These are phyloP conservation scores for Caenorhabditis afra DNA, from an alignment of 2,888 invertebrate species.

Conservation along the genomic window DNA sequence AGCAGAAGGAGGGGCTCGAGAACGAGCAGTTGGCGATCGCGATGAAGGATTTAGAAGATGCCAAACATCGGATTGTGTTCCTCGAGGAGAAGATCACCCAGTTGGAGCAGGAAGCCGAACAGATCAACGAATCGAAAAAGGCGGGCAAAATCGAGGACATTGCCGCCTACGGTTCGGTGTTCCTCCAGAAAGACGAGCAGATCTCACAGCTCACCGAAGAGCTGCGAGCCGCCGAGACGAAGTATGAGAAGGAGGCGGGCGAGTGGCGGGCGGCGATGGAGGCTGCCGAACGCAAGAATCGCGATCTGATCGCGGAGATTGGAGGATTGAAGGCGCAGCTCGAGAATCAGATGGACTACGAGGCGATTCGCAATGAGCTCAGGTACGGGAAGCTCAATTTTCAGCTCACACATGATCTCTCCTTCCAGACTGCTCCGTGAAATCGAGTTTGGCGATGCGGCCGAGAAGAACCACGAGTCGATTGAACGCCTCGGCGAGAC, in stretches of 20 bases:
- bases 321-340: constrained; percentile 57
- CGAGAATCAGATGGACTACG: constrained; percentile 85
- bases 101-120: constrained; percentile 33
- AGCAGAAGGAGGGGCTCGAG: constrained; percentile 70
- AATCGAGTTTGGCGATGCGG: constrained; percentile 70
- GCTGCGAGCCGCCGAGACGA: constrained; percentile 15
- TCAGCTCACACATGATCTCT: too few species aligned
- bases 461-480: constrained; percentile 85
- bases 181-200: constrained; percentile 70
- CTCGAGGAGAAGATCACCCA: constrained; percentile 62
- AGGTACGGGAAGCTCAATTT: constrained; percentile 75
- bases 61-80: constrained; percentile 81
- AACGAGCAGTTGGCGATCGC: constrained; percentile 83
- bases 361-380: constrained; percentile 92
- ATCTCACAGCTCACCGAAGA: constrained; percentile 85
- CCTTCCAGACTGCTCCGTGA: constrained; percentile 66
- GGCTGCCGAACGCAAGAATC: constrained; percentile 22
- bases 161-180: constrained; percentile 66
- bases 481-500: constrained; percentile 86
- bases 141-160: constrained; percentile 66
- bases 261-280: constrained; percentile 18
- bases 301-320: constrained; percentile 18
- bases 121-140: constrained; percentile 34
- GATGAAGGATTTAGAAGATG: constrained; percentile 83
- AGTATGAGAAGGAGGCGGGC: constrained; percentile 16